Percentiles rank a stretch among this genome's conserved stretches.
Evolutionary conservation across 2,797 vertebrate species (phyloP).

Genomic region (Mus spretus): DNA sequence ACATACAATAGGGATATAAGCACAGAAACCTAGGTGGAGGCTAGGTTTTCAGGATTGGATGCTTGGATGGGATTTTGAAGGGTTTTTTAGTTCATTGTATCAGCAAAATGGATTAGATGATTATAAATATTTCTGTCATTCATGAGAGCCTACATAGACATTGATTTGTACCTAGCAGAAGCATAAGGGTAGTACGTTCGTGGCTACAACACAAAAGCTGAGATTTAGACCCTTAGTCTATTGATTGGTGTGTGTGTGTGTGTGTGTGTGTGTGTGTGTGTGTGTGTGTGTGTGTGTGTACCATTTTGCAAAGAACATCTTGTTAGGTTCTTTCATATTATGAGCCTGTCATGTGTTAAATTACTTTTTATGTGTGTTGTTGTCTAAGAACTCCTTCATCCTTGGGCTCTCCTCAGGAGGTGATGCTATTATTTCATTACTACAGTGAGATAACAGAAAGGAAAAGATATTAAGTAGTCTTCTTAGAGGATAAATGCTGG

Average conservation of each 20-base stretch:
- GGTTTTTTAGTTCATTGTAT: constrained; percentile 6
- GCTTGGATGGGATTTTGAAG: constrained; percentile 10
- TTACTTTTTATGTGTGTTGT: not conserved
- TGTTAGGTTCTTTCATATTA: not conserved
- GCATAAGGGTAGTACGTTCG: not conserved
- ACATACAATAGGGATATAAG: not conserved
- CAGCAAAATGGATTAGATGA: not conserved
- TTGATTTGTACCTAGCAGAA: not conserved
- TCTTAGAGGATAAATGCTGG: not conserved
- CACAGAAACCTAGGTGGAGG: not conserved
- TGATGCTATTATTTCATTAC: constrained; percentile 43
- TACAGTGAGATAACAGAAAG: not conserved
- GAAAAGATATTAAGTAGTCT: constrained; percentile 30
- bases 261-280: not conserved
- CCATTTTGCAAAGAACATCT: not conserved
- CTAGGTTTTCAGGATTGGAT: not conserved
- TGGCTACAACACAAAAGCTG: not conserved
- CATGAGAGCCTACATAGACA: not conserved
- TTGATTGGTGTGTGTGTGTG: not conserved
- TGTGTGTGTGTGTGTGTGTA: not conserved
- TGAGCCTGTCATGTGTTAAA: not conserved
- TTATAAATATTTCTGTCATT: constrained; percentile 53
- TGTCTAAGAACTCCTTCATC: not conserved
- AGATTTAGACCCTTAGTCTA: not conserved
- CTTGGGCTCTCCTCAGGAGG: not conserved